Conservation (phyloP, 2,888 invertebrate species). For the Tetranychus piercei region DNA sequence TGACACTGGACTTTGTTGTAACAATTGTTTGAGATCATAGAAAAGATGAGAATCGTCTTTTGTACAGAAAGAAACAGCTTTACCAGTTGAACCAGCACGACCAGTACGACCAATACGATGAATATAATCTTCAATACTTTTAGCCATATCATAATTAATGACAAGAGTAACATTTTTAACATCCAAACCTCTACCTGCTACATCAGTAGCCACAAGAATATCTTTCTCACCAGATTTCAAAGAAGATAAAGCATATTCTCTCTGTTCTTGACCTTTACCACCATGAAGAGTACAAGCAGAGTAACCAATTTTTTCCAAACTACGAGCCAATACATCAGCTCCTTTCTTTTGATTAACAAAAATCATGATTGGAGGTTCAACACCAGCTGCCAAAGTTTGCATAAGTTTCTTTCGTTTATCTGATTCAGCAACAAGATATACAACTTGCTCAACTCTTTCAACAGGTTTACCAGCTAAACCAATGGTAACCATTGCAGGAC, state of each 20-base stretch:
- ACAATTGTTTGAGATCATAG: conserved; percentile 86
- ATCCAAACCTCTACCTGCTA: conserved; percentile 99
- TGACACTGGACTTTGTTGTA: conserved; percentile 72
- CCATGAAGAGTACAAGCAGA: conserved; percentile 94
- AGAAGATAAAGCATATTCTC: conserved; percentile 91
- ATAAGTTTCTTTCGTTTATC: conserved; percentile 88
- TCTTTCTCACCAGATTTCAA: conserved; percentile 90
- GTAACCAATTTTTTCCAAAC: conserved; percentile 86
- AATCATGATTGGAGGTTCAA: conserved; percentile 94
- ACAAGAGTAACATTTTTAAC: conserved; percentile 98
- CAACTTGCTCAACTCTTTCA: conserved; percentile 91
- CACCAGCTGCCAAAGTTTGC: conserved; percentile 68
- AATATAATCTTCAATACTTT: conserved; percentile 89
- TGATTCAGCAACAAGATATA: conserved; percentile 80
- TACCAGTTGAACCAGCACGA: conserved; percentile 91
- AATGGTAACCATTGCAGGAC: conserved; percentile 93
- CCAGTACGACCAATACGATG: conserved; percentile 98
- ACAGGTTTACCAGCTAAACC: conserved; percentile 91
- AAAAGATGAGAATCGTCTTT: conserved; percentile 87
- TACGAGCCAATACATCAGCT: conserved; percentile 89
- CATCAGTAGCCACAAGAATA: conserved; percentile 96
- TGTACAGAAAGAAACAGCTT: conserved; percentile 86
- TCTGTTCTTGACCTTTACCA: conserved; percentile 97
- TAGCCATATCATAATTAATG: conserved; percentile 99
- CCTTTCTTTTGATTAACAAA: conserved; percentile 99